Evolutionary conservation across 2,797 vertebrate genomes (phyloP).

Genomic region (Aldrovandia affinis): DNA sequence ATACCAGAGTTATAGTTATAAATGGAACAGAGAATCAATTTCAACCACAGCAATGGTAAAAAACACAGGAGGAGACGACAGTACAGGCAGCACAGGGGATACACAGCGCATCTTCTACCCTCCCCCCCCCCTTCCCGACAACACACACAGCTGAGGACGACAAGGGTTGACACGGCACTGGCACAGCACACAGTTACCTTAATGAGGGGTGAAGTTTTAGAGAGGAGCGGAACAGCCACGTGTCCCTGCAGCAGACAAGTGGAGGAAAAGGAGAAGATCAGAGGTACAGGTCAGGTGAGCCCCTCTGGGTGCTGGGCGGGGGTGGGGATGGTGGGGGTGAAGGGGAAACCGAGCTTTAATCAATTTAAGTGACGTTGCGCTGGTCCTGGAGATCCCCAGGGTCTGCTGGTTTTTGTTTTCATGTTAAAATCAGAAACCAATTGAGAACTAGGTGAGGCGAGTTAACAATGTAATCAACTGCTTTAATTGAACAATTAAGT

Average conservation of each 20-base stretch:
- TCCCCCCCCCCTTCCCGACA: not conserved
- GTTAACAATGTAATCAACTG: too few relatives aligned
- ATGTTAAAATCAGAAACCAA: too few relatives aligned
- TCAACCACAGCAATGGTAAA: not conserved
- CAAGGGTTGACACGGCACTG: constrained; percentile 46
- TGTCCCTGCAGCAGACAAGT: constrained; percentile 82
- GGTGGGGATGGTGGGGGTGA: constrained; percentile 7
- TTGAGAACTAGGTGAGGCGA: too few relatives aligned
- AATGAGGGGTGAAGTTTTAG: constrained; percentile 86
- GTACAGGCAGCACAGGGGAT: not conserved
- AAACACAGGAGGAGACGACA: not conserved
- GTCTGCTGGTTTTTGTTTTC: too few relatives aligned
- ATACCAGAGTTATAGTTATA: constrained; percentile 12
- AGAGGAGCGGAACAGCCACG: constrained; percentile 84
- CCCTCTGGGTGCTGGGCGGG: not conserved
- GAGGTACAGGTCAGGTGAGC: constrained; percentile 53
- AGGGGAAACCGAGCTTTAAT: not conserved
- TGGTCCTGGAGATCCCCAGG: too few relatives aligned
- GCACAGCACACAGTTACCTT: constrained; percentile 79
- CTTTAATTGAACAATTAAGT: too few relatives aligned
- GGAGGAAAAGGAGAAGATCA: constrained; percentile 63
- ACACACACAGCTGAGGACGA: constrained; percentile 33
- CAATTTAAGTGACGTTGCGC: not conserved
- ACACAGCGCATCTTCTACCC: not conserved
- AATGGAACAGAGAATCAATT: not conserved